Evolutionary conservation across 2,888 invertebrate species (phyloP), one percentile per base, ranked within the genome.

Genomic region (Agonopterix subpropinquella): DNA sequence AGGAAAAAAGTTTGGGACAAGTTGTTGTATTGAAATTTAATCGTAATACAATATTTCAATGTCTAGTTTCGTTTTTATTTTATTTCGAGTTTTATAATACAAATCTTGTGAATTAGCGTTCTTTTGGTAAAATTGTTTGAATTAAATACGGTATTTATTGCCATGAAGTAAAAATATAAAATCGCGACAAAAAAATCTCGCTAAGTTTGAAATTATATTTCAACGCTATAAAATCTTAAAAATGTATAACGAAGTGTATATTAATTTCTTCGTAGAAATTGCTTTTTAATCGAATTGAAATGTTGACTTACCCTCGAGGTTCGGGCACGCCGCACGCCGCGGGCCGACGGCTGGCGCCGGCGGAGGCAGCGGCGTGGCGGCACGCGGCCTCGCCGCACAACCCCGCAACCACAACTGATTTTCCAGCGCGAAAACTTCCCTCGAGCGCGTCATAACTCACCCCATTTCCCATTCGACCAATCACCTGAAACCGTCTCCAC

Each of bases 241-340:
- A 42, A 41, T 48, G 48, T 45, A 51, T 43, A 1, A 11, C 13
- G 45, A 35, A 47, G 43, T n/a, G 52, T 52, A 47, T 42, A 49
- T 49, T 49, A 42, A 76, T 68, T 76, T 72, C 70, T 73, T 73
- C 59, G 67, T 64, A 77, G 76, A 85, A 80, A 87, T 87, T 87
- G 85, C 82, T 85, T 87, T 85, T 84, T 86, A 87, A 88, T 86
- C 78, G 72, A 85, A 86, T 28, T 87, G 68, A 84, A 82, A 74
- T 72, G 64, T 77, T 78, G 70, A 83, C 88, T 88, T 84, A 84
- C 89, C 86, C 70, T 72, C 67, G 77, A 77, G 82, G 80, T 70
- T 77, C 48, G 28, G 64, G 67, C 63, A 59, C 62, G 61, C 62
- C 64, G 64, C 59, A 61, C 54, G 15, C 18, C 55, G 61, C 53